Percentiles rank a stretch among this genome's conserved stretches.
Conservation (phyloP, 2,888 invertebrate genomes). For the Ariolimax columbianus region DNA sequence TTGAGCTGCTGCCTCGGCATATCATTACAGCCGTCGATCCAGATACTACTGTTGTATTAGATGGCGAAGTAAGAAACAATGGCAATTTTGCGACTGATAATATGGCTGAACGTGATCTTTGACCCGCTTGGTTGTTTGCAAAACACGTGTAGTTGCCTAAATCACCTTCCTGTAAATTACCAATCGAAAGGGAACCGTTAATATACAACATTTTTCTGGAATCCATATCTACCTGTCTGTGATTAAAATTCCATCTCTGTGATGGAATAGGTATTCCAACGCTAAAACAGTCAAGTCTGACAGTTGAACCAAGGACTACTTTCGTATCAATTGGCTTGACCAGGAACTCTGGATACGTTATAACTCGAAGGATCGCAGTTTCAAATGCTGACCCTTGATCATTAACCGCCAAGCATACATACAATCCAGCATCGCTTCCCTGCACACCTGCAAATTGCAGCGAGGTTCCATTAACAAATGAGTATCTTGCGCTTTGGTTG, state of each 20-base stretch:
- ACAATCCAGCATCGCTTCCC: constrained; percentile 42
- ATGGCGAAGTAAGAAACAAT: background rate
- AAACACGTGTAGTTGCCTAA: constrained; percentile 49
- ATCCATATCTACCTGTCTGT: background rate
- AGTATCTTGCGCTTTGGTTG: background rate
- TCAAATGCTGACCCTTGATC: constrained; percentile 12
- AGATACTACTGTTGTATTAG: background rate
- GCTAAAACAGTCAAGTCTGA: constrained; percentile 27
- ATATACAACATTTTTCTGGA: background rate
- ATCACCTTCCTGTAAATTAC: constrained; percentile 25
- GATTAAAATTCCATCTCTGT: constrained; percentile 45
- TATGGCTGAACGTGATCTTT: constrained; percentile 26
- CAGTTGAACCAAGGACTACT: constrained; percentile 8
- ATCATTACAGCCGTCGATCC: background rate
- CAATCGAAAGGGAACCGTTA: constrained; percentile 46
- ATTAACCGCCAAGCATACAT: constrained; percentile 35
- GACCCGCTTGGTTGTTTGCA: constrained; percentile 50
- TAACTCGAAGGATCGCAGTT: constrained; percentile 32
- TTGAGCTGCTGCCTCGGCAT: constrained; percentile 34
- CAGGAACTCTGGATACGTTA: constrained; percentile 40
- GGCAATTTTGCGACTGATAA: constrained; percentile 29
- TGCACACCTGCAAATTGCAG: constrained; percentile 7
- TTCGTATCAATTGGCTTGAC: background rate
- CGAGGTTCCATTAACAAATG: constrained; percentile 24
- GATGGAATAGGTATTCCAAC: constrained; percentile 45